These are phyloP conservation scores for Montifringilla adamsi DNA, from an alignment of 2,113 vertebrate species.

Conservation along the genomic window DNA sequence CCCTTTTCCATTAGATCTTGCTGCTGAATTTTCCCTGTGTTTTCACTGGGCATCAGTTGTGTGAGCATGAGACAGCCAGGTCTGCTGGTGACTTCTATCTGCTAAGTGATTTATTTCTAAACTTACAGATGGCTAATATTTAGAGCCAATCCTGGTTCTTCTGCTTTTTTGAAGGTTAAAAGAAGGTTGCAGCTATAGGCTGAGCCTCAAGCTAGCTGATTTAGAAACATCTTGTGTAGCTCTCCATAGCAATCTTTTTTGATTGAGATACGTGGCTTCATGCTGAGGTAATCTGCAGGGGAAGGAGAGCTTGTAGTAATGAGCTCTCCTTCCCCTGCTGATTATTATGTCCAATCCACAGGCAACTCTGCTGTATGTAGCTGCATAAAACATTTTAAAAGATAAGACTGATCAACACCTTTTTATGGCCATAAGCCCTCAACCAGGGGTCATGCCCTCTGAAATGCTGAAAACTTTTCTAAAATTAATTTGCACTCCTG, in stretches of 20 bases:
- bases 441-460: background rate
- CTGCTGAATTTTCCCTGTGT: background rate
- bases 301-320: slow-evolving; percentile 25
- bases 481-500: background rate
- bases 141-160: background rate
- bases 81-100: background rate
- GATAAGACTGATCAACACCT: background rate
- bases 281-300: slow-evolving; percentile 42
- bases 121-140: background rate
- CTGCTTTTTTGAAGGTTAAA: slow-evolving; percentile 16
- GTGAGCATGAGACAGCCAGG: background rate
- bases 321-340: slow-evolving; percentile 38
- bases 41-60: background rate
- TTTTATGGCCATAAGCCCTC: background rate
- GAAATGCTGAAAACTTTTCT: background rate
- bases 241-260: background rate
- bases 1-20: background rate
- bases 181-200: background rate
- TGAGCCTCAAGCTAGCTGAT: slow-evolving; percentile 1
- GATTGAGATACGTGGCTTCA: slow-evolving; percentile 10
- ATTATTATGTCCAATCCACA: slow-evolving; percentile 37
- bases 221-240: slow-evolving; percentile 25
- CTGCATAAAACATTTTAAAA: slow-evolving; percentile 38
- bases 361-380: background rate
- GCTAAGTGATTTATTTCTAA: background rate